Evolutionary conservation across 2,113 vertebrate genomes (phyloP).

Genomic region (Fregetta grallaria): DNA sequence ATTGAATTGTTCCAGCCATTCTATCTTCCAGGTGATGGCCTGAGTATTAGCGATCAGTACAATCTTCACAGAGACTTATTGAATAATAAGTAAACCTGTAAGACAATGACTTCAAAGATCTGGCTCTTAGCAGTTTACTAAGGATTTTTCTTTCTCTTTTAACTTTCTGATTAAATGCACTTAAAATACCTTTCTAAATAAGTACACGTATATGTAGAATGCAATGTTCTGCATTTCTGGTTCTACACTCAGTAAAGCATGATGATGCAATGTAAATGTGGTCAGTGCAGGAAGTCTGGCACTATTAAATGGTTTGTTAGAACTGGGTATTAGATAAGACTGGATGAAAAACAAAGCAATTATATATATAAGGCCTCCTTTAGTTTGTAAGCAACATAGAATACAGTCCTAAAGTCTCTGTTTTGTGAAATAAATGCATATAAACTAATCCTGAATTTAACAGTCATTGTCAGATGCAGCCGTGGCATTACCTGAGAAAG

Average conservation of each 20-base stretch:
- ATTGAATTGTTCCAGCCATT: not conserved
- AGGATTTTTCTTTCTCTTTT: not conserved
- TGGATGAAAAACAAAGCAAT: not conserved
- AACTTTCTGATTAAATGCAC: not conserved
- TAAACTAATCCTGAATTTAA: not conserved
- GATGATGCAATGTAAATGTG: not conserved
- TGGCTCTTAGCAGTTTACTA: not conserved
- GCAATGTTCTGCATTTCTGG: not conserved
- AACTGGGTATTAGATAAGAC: not conserved
- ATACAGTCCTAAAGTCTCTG: not conserved
- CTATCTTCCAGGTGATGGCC: not conserved
- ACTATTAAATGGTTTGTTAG: not conserved
- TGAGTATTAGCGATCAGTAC: not conserved
- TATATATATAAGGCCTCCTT: not conserved
- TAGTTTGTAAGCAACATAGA: not conserved
- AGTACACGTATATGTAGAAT: not conserved
- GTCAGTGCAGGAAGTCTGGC: not conserved
- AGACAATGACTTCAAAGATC: not conserved
- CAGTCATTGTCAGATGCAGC: not conserved
- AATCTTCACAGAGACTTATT: not conserved
- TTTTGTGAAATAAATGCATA: not conserved
- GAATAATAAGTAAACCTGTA: not conserved
- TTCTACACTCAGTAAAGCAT: not conserved
- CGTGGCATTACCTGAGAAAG: not conserved
- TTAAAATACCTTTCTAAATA: not conserved